Conservation (phyloP, 30 jellyfish, hydroid and myxozoan genomes). For the Rhopilema esculentum region DNA sequence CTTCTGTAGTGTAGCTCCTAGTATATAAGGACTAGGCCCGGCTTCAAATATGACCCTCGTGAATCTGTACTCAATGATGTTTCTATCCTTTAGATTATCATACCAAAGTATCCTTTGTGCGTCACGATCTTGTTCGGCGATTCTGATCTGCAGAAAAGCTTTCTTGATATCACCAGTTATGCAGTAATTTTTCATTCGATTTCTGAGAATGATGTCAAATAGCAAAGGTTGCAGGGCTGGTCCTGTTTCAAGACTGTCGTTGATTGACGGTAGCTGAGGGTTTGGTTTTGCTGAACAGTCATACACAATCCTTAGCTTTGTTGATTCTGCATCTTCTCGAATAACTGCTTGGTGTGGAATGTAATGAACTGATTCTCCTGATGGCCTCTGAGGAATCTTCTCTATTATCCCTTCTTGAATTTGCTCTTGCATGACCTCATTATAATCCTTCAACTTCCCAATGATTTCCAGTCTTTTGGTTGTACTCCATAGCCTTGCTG, state of each 20-base stretch:
- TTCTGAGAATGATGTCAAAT: no score
- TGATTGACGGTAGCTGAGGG: conserved; percentile 56
- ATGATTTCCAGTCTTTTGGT: not conserved
- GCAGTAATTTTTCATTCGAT: no score
- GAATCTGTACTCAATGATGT: conserved; percentile 40
- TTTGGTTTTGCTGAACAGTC: conserved; percentile 67
- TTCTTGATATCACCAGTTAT: no score
- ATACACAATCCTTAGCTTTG: conserved; percentile 65
- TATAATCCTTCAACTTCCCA: conserved; percentile 24
- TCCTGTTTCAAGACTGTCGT: conserved; percentile 76
- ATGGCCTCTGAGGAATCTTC: conserved; percentile 26
- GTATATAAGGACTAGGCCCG: conserved; percentile 60
- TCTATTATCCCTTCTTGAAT: conserved; percentile 51
- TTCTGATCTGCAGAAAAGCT: no score
- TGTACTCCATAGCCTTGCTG: conserved; percentile 12
- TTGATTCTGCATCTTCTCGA: conserved; percentile 62
- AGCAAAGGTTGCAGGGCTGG: no score
- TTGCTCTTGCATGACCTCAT: conserved; percentile 53
- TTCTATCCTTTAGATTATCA: conserved; percentile 12
- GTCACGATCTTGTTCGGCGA: conserved; percentile 58
- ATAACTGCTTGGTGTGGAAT: conserved; percentile 75
- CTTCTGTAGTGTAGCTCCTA: conserved; percentile 48
- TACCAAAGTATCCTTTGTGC: conserved; percentile 59
- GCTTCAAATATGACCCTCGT: conserved; percentile 60
- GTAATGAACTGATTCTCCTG: conserved; percentile 47